These are phyloP conservation scores for Peribatodes rhomboidaria DNA, from an alignment of 2,888 invertebrate species.

Conservation along the genomic window DNA sequence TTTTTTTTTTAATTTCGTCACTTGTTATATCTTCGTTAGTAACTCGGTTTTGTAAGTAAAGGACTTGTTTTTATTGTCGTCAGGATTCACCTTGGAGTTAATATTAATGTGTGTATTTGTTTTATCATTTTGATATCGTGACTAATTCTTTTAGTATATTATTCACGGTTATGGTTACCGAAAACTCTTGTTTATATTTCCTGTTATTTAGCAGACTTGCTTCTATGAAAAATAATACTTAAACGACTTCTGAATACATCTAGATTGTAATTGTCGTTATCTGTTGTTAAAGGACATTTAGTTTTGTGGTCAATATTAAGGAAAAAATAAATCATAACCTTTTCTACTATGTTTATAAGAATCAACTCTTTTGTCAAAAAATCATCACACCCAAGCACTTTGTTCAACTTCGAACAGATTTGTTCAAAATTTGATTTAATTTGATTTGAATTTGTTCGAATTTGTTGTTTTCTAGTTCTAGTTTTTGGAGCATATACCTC, in stretches of 20 bases:
- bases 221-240: slow-evolving; percentile 2
- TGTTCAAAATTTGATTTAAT: no score
- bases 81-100: slow-evolving; percentile 17
- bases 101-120: slow-evolving; percentile 18
- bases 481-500: no score
- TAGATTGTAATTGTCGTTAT: neutral
- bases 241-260: neutral
- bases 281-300: neutral
- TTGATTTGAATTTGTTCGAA: no score
- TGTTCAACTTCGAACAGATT: no score
- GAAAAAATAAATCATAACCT: neutral
- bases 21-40: neutral
- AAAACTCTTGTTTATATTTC: slow-evolving; percentile 25
- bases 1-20: neutral
- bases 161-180: slow-evolving; percentile 12
- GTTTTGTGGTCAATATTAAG: neutral
- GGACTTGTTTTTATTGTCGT: slow-evolving; percentile 12
- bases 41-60: neutral
- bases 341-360: neutral
- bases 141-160: slow-evolving; percentile 28
- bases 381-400: no score
- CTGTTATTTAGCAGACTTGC: slow-evolving; percentile 18
- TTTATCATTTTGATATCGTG: slow-evolving; percentile 30
- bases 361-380: neutral
- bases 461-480: no score